Base-by-base conservation (phyloP, 2,113 vertebrate species). In the Hucho hucho region DNA sequence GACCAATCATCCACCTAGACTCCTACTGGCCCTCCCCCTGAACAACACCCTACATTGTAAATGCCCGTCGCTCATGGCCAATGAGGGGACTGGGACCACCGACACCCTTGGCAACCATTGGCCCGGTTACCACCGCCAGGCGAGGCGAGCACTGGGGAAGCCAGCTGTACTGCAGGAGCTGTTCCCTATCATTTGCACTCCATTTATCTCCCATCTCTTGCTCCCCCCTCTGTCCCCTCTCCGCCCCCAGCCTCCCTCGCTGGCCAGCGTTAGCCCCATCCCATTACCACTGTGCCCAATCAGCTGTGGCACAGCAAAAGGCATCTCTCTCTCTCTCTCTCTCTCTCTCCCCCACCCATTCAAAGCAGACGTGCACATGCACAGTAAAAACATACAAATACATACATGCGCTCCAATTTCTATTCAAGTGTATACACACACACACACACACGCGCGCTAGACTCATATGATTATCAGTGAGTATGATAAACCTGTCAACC, bases 281-380 rank as follows among this genome's bases (percentile, higher is more conserved):
- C 75, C 81, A 73, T 79, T 79, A 84, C 80, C 73, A 83, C 89
- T 87, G 88, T 88, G 83, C 85, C 85, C 90, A 88, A 85, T 91
- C 90, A 82, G 79, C 89, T 89, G 88, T 87, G 86, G 87, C 78
- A 80, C 85, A 84, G 82, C 86, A 90, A 90, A 90, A 87, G 84
- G 86, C 37, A 43, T 43, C 9, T 43, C 37, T 37, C 32, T 37
- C 26, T 37, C 32, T 32, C 32, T 7, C 6, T 37, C 6, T 37
- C 32, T 6, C 71, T 69, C 74, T 1, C 49, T 46, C 53, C 75
- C 78, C 81, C 74, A 76, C 79, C 70, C 81, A 74, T 84, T 84
- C 73, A 18, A 70, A n/a, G 47, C 4, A 53, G 49, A 18, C 16
- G 14, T 13, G 12, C 13, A 49, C 47, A 16, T 49, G 6, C 68